phyloP scores from a whole-genome alignment of 2,113 vertebrate species.

The Promerops cafer region DNA sequence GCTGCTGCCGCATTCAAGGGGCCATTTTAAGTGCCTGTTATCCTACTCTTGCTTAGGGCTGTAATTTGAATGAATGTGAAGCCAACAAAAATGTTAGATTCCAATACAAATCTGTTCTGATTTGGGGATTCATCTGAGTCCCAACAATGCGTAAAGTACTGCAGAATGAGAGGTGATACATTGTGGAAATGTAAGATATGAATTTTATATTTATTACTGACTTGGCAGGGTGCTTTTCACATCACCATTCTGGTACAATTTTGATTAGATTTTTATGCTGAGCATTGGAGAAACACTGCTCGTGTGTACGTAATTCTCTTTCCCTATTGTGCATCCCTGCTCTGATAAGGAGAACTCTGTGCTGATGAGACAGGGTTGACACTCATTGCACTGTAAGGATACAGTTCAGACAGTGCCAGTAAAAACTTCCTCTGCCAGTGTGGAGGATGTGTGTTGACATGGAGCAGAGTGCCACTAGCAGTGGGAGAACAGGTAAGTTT shows the following conservation, averaged over 20 bases:
- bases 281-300: slow-evolving; percentile 38
- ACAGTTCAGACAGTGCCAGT: not conserved
- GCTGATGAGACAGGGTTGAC: slow-evolving; percentile 25
- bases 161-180: slow-evolving; percentile 39
- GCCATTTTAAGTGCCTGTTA: slow-evolving; percentile 54
- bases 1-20: not conserved
- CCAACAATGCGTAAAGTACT: slow-evolving; percentile 41
- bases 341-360: slow-evolving; percentile 26
- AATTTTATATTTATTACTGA: slow-evolving; percentile 66
- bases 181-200: slow-evolving; percentile 36
- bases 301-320: slow-evolving; percentile 18
- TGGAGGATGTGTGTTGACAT: not conserved
- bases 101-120: slow-evolving; percentile 53
- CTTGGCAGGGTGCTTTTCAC: slow-evolving; percentile 61
- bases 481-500: not conserved
- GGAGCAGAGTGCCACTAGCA: not conserved
- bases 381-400: not conserved
- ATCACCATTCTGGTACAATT: slow-evolving; percentile 57
- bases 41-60: not conserved
- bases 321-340: slow-evolving; percentile 1
- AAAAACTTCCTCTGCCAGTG: not conserved
- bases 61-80: slow-evolving; percentile 36
- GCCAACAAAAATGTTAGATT: slow-evolving; percentile 54
- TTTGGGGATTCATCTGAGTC: slow-evolving; percentile 41
- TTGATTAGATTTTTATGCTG: slow-evolving; percentile 68